Evolutionary conservation across 2,888 invertebrate species (phyloP), one percentile per base, ranked within the genome.

Genomic region (Neoaliturus tenellus): DNA sequence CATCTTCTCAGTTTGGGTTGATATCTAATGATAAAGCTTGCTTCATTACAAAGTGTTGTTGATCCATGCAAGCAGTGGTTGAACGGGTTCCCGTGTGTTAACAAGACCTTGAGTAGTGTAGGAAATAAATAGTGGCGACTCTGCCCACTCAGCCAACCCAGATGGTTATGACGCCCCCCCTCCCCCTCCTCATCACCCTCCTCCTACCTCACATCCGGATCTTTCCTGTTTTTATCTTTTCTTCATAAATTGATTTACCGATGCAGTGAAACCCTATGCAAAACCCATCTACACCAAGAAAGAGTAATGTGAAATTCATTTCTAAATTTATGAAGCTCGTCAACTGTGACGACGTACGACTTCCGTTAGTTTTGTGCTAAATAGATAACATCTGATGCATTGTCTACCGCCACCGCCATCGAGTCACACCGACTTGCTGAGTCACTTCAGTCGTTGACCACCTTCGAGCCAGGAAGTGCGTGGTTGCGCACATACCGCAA

Each of bases 11-110:
- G n/a, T n/a, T n/a, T n/a, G n/a, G n/a, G n/a, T n/a, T n/a, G n/a
- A n/a, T n/a, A n/a, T n/a, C n/a, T n/a, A n/a, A n/a, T n/a, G n/a
- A n/a, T n/a, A n/a, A n/a, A n/a, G n/a, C n/a, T n/a, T n/a, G n/a
- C n/a, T n/a, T n/a, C n/a, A n/a, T n/a, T n/a, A n/a, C n/a, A n/a
- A n/a, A n/a, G n/a, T n/a, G n/a, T n/a, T n/a, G n/a, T n/a, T n/a
- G n/a, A n/a, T n/a, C n/a, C 35, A 35, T 10, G 44, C 2, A 3
- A 44, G 44, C 44, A 14, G 17, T 14, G 20, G 51, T 51, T 23
- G 20, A 51, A 51, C 51, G n/a, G 51, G 51, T 51, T 44, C 44
- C 44, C 23, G 51, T 51, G 51, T 51, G 51, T 51, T 51, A 51
- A 51, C 51, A 51, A 10, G 51, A 51, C 51, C 51, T 51, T 51